phyloP scores from a whole-genome alignment of 2,797 vertebrate genomes.

The Corythornis leucogaster region DNA sequence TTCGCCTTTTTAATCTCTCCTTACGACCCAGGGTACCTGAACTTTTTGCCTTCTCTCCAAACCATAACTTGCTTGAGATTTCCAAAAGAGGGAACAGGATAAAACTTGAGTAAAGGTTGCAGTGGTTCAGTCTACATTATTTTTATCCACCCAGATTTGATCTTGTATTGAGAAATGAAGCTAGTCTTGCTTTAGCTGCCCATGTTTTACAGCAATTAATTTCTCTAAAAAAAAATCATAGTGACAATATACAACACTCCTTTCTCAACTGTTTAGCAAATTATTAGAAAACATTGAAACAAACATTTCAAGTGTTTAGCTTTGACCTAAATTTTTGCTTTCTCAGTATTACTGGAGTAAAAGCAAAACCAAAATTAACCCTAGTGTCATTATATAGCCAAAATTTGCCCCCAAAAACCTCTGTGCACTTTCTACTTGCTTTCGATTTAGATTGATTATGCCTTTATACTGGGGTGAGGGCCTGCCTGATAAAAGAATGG shows the following conservation, averaged over 20 bases:
- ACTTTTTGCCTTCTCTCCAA: conserved; percentile 50
- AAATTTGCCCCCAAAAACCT: conserved; percentile 2
- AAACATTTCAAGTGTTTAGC: not conserved
- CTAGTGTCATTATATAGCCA: not conserved
- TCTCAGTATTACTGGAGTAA: not conserved
- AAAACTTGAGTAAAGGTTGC: conserved; percentile 51
- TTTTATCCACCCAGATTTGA: conserved; percentile 53
- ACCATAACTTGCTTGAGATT: conserved; percentile 8
- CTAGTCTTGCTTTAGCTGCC: not conserved
- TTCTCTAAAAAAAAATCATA: not conserved
- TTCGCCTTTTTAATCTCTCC: conserved; percentile 31
- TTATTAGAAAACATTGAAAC: conserved; percentile 4
- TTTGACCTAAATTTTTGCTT: conserved; percentile 6
- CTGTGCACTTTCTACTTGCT: conserved; percentile 43
- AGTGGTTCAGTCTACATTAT: conserved; percentile 30
- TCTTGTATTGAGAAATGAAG: conserved; percentile 16
- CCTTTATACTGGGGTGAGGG: conserved; percentile 62
- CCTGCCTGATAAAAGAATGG: conserved; percentile 72
- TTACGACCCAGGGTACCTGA: conserved; percentile 37
- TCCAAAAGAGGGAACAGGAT: conserved; percentile 44
- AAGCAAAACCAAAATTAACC: conserved; percentile 17
- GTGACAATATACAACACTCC: not conserved
- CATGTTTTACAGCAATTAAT: not conserved
- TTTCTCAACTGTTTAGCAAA: conserved; percentile 20
- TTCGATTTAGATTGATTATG: conserved; percentile 73